phyloP scores from a whole-genome alignment of 1,140 invertebrate species.

The Habropoda laboriosa region DNA sequence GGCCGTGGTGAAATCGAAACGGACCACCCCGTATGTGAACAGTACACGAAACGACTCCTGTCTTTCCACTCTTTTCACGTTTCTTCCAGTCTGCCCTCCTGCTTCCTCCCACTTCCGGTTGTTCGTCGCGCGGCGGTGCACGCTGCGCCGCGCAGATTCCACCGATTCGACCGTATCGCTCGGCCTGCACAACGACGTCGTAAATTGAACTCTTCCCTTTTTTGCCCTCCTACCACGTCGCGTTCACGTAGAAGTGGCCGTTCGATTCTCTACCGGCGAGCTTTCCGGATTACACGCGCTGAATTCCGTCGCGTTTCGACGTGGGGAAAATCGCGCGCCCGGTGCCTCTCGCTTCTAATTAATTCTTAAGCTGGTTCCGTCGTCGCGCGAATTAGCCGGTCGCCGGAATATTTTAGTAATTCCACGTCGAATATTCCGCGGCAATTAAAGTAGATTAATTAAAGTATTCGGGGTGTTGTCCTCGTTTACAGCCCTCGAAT shows the following conservation, averaged over 20 bases:
- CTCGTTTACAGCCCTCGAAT: no score
- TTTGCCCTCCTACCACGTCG: neutral
- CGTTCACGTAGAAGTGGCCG: neutral
- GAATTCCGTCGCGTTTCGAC: constrained; percentile 38
- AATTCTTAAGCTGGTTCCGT: constrained; percentile 28
- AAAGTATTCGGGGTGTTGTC: neutral
- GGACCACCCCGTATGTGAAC: constrained; percentile 8
- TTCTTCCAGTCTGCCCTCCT: neutral
- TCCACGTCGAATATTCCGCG: neutral
- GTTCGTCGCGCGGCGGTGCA: neutral
- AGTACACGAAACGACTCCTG: constrained; percentile 11
- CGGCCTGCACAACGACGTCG: constrained; percentile 48
- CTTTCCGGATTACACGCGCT: constrained; percentile 42
- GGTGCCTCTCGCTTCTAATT: constrained; percentile 9
- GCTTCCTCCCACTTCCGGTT: neutral
- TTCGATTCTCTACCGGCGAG: constrained; percentile 40
- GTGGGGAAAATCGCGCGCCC: neutral
- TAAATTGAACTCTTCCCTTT: constrained; percentile 54
- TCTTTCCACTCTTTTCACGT: constrained; percentile 21
- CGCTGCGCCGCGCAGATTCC: constrained; percentile 37
- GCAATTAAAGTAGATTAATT: constrained; percentile 6
- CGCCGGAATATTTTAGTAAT: neutral
- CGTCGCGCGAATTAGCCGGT: no score
- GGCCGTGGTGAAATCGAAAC: neutral
- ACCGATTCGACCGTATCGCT: constrained; percentile 53